Conservation (phyloP, 2,113 vertebrate species). For the Thymallus thymallus region DNA sequence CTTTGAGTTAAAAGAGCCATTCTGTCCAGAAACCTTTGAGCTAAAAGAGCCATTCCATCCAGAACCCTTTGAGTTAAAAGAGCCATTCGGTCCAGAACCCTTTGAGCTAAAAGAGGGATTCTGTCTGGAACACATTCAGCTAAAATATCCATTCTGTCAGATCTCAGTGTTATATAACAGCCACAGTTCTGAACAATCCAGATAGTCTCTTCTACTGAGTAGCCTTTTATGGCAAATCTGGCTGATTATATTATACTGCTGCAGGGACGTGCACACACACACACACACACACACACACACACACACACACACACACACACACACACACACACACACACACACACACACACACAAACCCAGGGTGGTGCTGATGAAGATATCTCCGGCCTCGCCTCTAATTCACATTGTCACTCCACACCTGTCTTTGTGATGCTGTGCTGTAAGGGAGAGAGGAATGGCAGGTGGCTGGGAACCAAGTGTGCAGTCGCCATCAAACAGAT, state of each 20-base stretch:
- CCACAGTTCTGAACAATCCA: conserved; percentile 16
- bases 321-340: conserved; percentile 11
- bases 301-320: conserved; percentile 5
- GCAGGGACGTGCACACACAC: background rate
- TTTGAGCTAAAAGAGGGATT: no score
- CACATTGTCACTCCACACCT: conserved; percentile 19
- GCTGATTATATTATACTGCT: conserved; percentile 14
- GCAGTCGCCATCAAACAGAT: conserved; percentile 29
- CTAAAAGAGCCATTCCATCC: no score
- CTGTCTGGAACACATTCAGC: no score
- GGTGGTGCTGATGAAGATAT: conserved; percentile 18
- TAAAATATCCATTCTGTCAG: no score
- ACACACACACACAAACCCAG: background rate
- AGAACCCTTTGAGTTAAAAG: no score
- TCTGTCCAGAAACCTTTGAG: no score
- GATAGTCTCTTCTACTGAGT: conserved; percentile 16
- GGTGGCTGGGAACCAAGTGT: conserved; percentile 22
- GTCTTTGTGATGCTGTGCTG: conserved; percentile 17
- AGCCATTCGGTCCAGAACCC: no score
- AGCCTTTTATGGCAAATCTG: conserved; percentile 7
- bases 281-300: conserved; percentile 2
- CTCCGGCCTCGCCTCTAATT: conserved; percentile 8
- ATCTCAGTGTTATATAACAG: conserved; percentile 19
- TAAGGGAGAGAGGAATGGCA: conserved; percentile 9
- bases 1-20: no score